Evolutionary conservation across 2,113 vertebrate genomes (phyloP).

Genomic region (Nematolebias whitei): DNA sequence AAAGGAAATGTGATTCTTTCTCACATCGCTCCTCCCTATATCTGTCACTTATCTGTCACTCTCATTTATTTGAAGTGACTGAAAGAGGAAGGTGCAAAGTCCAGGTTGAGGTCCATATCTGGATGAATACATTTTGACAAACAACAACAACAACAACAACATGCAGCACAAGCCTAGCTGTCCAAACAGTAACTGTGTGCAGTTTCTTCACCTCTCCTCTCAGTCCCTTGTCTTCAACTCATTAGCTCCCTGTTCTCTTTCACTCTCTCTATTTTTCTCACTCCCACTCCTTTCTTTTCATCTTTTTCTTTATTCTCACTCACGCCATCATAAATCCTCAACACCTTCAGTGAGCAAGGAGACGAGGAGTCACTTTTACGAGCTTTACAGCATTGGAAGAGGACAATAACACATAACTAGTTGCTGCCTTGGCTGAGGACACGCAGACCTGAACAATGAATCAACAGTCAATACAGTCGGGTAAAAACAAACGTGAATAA

Average conservation of each 20-base stretch:
- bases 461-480: constrained; percentile 34
- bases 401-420: constrained; percentile 58
- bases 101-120: not conserved
- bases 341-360: constrained; percentile 47
- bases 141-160: constrained; percentile 10
- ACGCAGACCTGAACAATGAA: not conserved
- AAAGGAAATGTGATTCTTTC: constrained; percentile 30
- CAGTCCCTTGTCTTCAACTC: constrained; percentile 50
- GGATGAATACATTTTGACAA: constrained; percentile 36
- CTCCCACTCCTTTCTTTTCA: constrained; percentile 44
- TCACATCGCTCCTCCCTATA: not conserved
- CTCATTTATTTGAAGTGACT: constrained; percentile 35
- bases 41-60: not conserved
- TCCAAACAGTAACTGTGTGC: constrained; percentile 12
- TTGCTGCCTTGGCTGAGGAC: constrained; percentile 6
- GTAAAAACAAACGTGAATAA: constrained; percentile 52
- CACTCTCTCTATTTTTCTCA: constrained; percentile 19
- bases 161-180: not conserved
- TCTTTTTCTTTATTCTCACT: constrained; percentile 31
- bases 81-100: not conserved
- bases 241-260: constrained; percentile 36
- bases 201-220: constrained; percentile 30
- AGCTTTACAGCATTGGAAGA: constrained; percentile 55
- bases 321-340: constrained; percentile 64
- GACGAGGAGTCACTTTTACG: constrained; percentile 67